Evolutionary conservation across 2,888 invertebrate genomes (phyloP), one percentile per base, ranked within the genome.

Genomic region (Heliconius hortense): DNA sequence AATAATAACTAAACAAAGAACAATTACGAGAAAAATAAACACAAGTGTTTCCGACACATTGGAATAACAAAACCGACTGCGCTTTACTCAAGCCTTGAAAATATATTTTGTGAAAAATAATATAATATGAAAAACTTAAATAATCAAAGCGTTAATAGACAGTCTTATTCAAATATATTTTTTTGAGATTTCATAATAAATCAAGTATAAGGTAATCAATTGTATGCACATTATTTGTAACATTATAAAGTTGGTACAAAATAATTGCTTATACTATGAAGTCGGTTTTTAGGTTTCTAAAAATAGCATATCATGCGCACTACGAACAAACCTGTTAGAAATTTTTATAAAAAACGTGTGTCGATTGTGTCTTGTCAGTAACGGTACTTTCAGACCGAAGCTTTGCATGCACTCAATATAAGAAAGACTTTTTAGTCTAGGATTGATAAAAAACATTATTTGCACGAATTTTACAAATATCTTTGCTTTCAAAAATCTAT

Each of bases 11-110:
- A 68, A 68, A 68, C 48, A 53, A 48, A 28, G 80, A 79, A 76
- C 80, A 84, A 86, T 85, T 85, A 84, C 74, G 80, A 82, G 39
- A 78, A 84, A 77, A 79, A 81, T 81, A 82, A 82, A 84, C 82
- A 86, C 86, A 86, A 83, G 78, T 86, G 85, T 81, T 82, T 80
- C 77, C 31, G n/a, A n/a, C 13, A n/a, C 35, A 35, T 64, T 28
- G 28, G 10, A 68, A 31, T 67, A 67, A 26, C 26, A 43, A 26
- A 15, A 48, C 48, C 26, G 67, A 67, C 18, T 67, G 18, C 43
- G 48, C 43, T 67, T 43, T 67, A 39, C n/a, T 39, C n/a, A 28
- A 48, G 7, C 43, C 21, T 66, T 66, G 66, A 28, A 43, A 26
- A 24, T 18, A 24, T 39, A 28, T 7, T n/a, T 21, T 31, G 31